A percentile compares a stretch with the other conserved stretches of the same genome.
These are phyloP conservation scores for Apotomis turbidana DNA, from an alignment of 2,888 invertebrate species.

Conservation along the genomic window DNA sequence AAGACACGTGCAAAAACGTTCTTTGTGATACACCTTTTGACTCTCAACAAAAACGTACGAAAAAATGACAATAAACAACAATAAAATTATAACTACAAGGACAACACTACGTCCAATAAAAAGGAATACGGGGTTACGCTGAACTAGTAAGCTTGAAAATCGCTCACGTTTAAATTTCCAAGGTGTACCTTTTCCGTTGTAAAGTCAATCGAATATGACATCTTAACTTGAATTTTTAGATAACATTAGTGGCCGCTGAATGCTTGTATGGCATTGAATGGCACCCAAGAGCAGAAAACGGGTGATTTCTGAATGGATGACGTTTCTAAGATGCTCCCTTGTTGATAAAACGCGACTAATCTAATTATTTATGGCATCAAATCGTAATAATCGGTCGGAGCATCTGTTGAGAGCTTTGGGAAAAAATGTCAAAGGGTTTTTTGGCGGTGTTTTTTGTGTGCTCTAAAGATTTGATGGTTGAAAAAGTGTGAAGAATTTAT, in stretches of 20 bases:
- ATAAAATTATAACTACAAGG: conserved; percentile 56
- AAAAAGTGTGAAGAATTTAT: conserved; percentile 21
- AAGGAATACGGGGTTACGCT: not conserved
- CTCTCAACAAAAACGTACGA: conserved; percentile 60
- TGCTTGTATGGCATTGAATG: conserved; percentile 70
- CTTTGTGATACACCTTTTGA: conserved; percentile 69
- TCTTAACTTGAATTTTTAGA: conserved; percentile 74
- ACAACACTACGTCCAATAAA: conserved; percentile 5
- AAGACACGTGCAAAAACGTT: conserved; percentile 63
- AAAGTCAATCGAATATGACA: conserved; percentile 59
- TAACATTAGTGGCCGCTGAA: conserved; percentile 83
- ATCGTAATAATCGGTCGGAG: conserved; percentile 68
- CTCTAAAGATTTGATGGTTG: conserved; percentile 12
- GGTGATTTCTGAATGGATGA: conserved; percentile 67
- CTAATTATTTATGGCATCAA: conserved; percentile 83
- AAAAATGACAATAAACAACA: conserved; percentile 67
- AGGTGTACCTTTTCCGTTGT: conserved; percentile 46
- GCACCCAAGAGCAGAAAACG: conserved; percentile 49
- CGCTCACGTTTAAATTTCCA: conserved; percentile 3
- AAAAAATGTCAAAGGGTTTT: conserved; percentile 44
- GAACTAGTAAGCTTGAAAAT: conserved; percentile 1
- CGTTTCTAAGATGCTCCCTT: conserved; percentile 79
- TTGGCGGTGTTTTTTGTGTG: not conserved
- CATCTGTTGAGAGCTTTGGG: conserved; percentile 63
- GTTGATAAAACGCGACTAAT: conserved; percentile 83